Conservation (phyloP, 2,113 vertebrate species). For the Engystomops pustulosus region DNA sequence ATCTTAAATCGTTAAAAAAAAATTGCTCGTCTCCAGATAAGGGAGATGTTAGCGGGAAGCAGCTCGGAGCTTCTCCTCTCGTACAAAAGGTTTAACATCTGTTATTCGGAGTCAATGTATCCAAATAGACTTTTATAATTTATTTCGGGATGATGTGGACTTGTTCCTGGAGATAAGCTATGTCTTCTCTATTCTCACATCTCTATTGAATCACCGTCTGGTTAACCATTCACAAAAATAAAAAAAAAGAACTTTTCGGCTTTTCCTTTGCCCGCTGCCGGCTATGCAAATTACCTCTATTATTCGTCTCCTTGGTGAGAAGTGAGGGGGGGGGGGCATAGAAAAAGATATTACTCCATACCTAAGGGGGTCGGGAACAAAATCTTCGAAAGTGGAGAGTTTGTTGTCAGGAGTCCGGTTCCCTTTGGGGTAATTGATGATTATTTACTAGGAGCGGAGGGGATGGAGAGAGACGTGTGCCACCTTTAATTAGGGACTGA, state of each 20-base stretch:
- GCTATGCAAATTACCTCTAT: conserved; percentile 68
- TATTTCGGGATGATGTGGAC: conserved; percentile 60
- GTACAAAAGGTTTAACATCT: conserved; percentile 59
- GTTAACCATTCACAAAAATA: conserved; percentile 68
- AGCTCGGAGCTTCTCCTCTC: conserved; percentile 56
- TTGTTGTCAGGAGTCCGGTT: conserved; percentile 44
- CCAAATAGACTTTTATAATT: conserved; percentile 66
- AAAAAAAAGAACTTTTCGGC: conserved; percentile 59
- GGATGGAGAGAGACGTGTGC: conserved; percentile 65
- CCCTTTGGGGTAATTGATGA: conserved; percentile 70
- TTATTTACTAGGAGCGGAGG: conserved; percentile 69
- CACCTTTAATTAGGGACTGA: conserved; percentile 59
- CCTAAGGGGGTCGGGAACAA: conserved; percentile 60
- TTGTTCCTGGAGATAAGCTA: conserved; percentile 60
- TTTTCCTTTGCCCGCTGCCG: conserved; percentile 63
- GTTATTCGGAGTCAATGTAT: conserved; percentile 61
- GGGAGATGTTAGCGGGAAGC: background rate
- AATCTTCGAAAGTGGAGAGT: conserved; percentile 69
- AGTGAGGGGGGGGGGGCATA: conserved; percentile 65
- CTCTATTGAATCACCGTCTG: conserved; percentile 67
- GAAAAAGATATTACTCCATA: conserved; percentile 73
- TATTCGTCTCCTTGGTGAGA: conserved; percentile 64
- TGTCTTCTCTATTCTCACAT: conserved; percentile 65
- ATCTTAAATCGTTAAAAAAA: background rate
- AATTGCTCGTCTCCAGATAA: conserved; percentile 9